These are phyloP conservation scores for Timema cristinae DNA, from an alignment of 2,888 invertebrate genomes.

Conservation along the genomic window DNA sequence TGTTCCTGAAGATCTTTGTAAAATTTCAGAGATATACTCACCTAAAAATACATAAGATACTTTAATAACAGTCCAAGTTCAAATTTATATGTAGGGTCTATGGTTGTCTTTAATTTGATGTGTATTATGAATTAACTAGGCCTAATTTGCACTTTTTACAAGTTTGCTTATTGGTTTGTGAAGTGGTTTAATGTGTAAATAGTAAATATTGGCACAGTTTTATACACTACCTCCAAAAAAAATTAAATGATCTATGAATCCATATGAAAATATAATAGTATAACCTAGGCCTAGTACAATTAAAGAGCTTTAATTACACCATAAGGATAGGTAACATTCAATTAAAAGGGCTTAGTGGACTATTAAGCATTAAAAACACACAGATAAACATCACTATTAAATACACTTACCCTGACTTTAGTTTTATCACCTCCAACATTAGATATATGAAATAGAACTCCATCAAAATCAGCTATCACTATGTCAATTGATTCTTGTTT, in stretches of 20 bases:
- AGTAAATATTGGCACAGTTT: too few relatives aligned
- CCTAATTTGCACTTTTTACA: not conserved
- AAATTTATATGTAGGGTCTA: not conserved
- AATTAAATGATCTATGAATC: too few relatives aligned
- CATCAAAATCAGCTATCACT: slow-evolving; percentile 96
- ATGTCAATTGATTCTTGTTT: slow-evolving; percentile 96
- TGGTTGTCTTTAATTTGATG: not conserved
- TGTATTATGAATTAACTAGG: not conserved
- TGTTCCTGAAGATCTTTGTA: slow-evolving; percentile 97
- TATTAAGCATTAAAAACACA: too few relatives aligned
- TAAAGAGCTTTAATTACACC: not conserved
- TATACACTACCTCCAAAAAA: too few relatives aligned
- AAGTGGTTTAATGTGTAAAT: not conserved
- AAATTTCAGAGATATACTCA: slow-evolving; percentile 97
- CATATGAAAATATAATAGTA: too few relatives aligned
- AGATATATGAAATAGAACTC: slow-evolving; percentile 96
- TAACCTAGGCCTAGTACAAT: too few relatives aligned
- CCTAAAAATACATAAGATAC: slow-evolving; percentile 51
- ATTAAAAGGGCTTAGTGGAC: too few relatives aligned
- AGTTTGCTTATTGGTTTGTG: not conserved
- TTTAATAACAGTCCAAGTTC: slow-evolving; percentile 1
- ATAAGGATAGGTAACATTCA: not conserved
- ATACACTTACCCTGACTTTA: slow-evolving; percentile 84
- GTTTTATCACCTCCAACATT: slow-evolving; percentile 95
- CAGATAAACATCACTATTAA: not conserved